Base-by-base conservation (phyloP, 2,113 vertebrate genomes). In the Salvelinus fontinalis region DNA sequence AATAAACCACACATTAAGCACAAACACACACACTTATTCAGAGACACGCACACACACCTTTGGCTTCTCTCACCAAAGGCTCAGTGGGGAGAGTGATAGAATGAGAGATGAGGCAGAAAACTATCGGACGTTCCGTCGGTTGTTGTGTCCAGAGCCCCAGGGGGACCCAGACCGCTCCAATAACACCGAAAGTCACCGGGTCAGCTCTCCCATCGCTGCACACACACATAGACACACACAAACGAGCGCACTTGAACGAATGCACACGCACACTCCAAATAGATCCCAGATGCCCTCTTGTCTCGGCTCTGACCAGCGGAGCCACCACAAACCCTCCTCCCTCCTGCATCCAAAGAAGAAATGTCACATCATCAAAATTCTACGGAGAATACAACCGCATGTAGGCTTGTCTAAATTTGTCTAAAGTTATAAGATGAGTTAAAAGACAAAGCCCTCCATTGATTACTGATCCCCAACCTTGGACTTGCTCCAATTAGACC, bases 91-190 rank as follows among this genome's bases (percentile, higher is more conserved):
- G 80, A 75, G 71, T n/a, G 77, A 86, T 8, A 73, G 72, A 73
- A 83, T 72, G 13, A 49, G 70, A 83, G 79, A 79, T 82, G 77
- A 83, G 80, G 82, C 79, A 84, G 79, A 82, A 83, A 85, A 88
- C 72, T 85, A 79, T 39, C 75, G 31, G 69, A 16, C 51, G 1
- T 18, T 18, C 51, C 5, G 51, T 16, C 51, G 16, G 13, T 54
- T 14, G 16, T 54, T 54, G 51, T 62, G 59, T 22, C 20, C 54
- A 29, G 5, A 65, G 77, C 74, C 80, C 72, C 64, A 66, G 76
- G 78, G 59, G 20, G 26, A 75, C 77, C 64, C 4, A 3, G 64
- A 64, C 34, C 71, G 6, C 71, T 39, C 75, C 71, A 83, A 80
- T 51, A 57, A 71, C 44, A 27, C 70, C 13, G 20, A 51, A 67